These are phyloP conservation scores for Melanostoma mellinum DNA, from an alignment of 2,888 invertebrate genomes.

Conservation along the genomic window DNA sequence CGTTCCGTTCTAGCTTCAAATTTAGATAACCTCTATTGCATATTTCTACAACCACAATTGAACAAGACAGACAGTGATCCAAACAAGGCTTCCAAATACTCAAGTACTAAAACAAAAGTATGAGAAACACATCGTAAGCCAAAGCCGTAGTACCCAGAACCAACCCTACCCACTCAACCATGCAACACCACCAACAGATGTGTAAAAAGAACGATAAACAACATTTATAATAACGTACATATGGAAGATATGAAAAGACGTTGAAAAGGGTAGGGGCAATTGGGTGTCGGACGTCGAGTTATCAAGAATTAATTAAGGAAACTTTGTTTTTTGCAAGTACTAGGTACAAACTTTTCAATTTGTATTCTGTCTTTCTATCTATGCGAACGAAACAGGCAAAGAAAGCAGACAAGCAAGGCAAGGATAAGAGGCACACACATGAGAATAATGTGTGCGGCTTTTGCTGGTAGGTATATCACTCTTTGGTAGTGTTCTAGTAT, in stretches of 20 bases:
- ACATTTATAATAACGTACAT: neutral
- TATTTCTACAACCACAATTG: conserved; percentile 57
- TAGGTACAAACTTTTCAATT: conserved; percentile 70
- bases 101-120: conserved; percentile 41
- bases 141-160: conserved; percentile 8
- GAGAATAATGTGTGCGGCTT: conserved; percentile 8
- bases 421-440: conserved; percentile 6
- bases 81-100: conserved; percentile 15
- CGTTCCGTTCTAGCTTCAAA: conserved; percentile 46
- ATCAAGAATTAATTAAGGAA: conserved; percentile 73
- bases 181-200: conserved; percentile 30
- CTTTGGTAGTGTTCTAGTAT: neutral
- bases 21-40: conserved; percentile 62
- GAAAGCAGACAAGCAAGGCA: neutral
- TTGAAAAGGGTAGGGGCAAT: neutral
- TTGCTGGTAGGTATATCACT: conserved; percentile 5
- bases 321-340: conserved; percentile 68
- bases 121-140: conserved; percentile 28
- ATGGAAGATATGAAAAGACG: conserved; percentile 21
- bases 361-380: conserved; percentile 65
- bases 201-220: conserved; percentile 46
- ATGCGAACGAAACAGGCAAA: conserved; percentile 1
- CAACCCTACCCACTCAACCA: neutral
- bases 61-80: conserved; percentile 49
- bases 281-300: conserved; percentile 66